Evolutionary conservation across 2,797 vertebrate genomes (phyloP), one percentile per base, ranked within the genome.

Genomic region (Notamacropus eugenii): DNA sequence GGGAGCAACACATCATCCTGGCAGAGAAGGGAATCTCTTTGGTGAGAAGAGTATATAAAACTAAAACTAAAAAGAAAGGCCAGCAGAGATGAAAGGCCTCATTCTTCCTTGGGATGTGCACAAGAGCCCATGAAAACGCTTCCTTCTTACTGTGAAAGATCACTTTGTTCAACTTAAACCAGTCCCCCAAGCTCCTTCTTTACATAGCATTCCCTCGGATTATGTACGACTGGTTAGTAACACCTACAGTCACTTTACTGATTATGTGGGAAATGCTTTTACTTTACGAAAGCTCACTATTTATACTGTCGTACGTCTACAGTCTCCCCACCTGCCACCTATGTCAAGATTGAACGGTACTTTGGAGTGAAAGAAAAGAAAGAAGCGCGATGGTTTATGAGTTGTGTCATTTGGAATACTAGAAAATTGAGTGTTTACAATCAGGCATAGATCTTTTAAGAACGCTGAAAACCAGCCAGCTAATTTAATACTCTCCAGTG

Each of bases 71-170:
- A 98, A 97, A 96, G 96, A 98, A 97, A 96, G 57, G 96, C 3
- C 74, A 46, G 52, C 0, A 0, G 87, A 97, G 97, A 98, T 93
- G 96, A 87, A 93, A 95, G 97, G 56, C 96, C 94, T 55, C 54
- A 28, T 95, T 98, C 93, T 97, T 97, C 96, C 96, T 96, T 90
- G 92, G 96, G 96, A 96, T 95, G 90, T 95, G 90, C 92, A 93
- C 92, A 96, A 92, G 87, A 96, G 96, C 96, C 97, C 93, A 93
- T 98, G 96, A 96, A 97, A 98, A 98, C 90, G 94, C 96, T 90
- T 97, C 57, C 5, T 2, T 96, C 96, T 97, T 93, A 96, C 95
- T 95, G 93, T 97, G 96, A 98, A 97, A 93, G 95, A 97, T 97
- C 91, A 94, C 46, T 97, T 98, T 98, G 96, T 98, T 97, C 90